A percentile compares a stretch with the other conserved stretches of the same genome.
Evolutionary conservation across 2,888 invertebrate species (phyloP).

Genomic region (Pollenia labialis): DNA sequence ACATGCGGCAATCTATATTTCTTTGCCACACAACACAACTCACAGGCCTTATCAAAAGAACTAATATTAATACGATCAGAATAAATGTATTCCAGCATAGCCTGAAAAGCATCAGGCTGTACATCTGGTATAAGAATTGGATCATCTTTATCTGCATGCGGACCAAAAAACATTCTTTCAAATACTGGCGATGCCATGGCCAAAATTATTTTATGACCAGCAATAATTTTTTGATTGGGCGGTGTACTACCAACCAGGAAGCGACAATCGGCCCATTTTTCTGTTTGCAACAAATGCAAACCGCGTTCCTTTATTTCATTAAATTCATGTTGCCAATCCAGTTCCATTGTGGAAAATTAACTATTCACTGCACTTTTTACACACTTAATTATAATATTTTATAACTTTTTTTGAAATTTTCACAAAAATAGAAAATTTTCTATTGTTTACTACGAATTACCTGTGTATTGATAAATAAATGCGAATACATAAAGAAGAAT

Average conservation of each 20-base stretch:
- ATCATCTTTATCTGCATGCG: slow-evolving; percentile 90
- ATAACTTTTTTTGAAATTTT: not conserved
- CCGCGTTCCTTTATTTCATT: slow-evolving; percentile 88
- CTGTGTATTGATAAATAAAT: slow-evolving; percentile 46
- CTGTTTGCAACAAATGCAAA: slow-evolving; percentile 89
- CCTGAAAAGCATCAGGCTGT: slow-evolving; percentile 93
- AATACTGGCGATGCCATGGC: slow-evolving; percentile 95
- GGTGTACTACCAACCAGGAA: slow-evolving; percentile 91
- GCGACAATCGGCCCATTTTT: slow-evolving; percentile 93
- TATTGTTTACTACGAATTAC: slow-evolving; percentile 28
- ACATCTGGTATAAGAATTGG: slow-evolving; percentile 93
- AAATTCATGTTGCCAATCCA: slow-evolving; percentile 91
- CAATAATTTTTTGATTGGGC: slow-evolving; percentile 89
- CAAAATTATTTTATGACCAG: slow-evolving; percentile 91
- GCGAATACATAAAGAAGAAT: slow-evolving; percentile 27
- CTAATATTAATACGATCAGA: slow-evolving; percentile 91
- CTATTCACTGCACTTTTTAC: slow-evolving; percentile 4
- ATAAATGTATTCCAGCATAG: slow-evolving; percentile 92
- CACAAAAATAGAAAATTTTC: slow-evolving; percentile 14
- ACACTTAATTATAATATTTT: not conserved
- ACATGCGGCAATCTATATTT: slow-evolving; percentile 94
- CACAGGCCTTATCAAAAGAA: slow-evolving; percentile 94
- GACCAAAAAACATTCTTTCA: slow-evolving; percentile 94
- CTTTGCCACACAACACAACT: slow-evolving; percentile 94
- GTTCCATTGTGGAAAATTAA: slow-evolving; percentile 75